Evolutionary conservation across 1,140 invertebrate species (phyloP).

Genomic region (Metopolophium dirhodum): DNA sequence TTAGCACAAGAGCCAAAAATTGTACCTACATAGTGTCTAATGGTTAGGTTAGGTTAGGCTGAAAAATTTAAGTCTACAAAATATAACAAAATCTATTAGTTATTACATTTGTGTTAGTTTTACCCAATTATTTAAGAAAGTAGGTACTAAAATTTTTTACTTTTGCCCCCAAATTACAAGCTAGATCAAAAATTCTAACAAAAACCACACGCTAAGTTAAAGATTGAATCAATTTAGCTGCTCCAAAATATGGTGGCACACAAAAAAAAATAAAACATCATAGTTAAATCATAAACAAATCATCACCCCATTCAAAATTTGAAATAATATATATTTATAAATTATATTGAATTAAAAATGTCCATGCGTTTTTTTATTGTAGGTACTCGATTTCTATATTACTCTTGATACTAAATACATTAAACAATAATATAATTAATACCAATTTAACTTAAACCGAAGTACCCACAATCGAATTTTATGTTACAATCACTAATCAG

Average conservation of each 20-base stretch:
- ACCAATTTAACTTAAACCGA: background rate
- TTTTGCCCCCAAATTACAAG: background rate
- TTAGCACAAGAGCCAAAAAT: no score
- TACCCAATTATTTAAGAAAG: background rate
- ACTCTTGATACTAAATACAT: background rate
- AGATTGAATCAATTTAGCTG: background rate
- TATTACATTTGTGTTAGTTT: background rate
- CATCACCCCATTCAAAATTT: background rate
- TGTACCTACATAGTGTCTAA: no score
- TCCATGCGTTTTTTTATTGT: background rate
- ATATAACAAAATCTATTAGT: background rate
- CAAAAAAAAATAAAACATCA: background rate
- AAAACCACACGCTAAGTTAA: background rate
- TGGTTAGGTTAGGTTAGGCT: no score
- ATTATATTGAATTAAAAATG: background rate
- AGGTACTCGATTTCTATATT: background rate
- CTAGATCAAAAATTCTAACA: background rate
- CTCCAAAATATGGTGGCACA: background rate
- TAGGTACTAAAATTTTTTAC: background rate
- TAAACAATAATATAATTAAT: background rate
- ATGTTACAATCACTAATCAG: background rate
- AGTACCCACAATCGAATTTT: background rate
- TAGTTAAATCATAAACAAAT: background rate
- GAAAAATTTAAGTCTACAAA: background rate
- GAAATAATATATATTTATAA: background rate